These are phyloP conservation scores for Melipona beecheii DNA, from an alignment of 2,888 invertebrate species.

Conservation along the genomic window DNA sequence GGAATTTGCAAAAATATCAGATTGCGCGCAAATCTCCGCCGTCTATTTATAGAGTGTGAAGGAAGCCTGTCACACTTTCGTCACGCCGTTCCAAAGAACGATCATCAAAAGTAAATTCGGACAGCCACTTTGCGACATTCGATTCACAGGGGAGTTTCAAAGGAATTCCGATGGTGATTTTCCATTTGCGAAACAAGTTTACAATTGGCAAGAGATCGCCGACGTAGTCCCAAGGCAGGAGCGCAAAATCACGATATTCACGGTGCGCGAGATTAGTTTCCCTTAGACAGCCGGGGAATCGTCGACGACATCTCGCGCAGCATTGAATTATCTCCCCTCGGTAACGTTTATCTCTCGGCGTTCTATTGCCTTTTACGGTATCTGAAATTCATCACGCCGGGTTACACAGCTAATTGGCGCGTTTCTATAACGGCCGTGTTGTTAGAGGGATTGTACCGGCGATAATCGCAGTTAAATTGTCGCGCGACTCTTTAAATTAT, in stretches of 20 bases:
- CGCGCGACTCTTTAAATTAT: slow-evolving; percentile 67
- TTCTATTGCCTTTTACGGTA: slow-evolving; percentile 40
- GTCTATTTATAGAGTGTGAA: neutral
- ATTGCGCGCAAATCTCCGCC: neutral
- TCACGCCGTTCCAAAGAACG: neutral
- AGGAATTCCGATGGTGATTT: too few relatives aligned
- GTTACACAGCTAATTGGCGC: slow-evolving; percentile 52
- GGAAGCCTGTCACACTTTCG: neutral
- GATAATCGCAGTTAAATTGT: slow-evolving; percentile 72
- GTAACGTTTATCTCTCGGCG: slow-evolving; percentile 41
- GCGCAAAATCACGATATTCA: neutral
- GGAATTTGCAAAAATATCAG: neutral
- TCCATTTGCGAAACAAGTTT: too few relatives aligned
- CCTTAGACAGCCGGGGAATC: slow-evolving; percentile 1
- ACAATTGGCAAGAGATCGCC: neutral
- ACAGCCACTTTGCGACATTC: too few relatives aligned
- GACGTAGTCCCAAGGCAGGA: too few relatives aligned
- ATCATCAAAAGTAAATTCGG: neutral
- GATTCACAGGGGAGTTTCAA: too few relatives aligned
- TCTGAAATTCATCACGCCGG: slow-evolving; percentile 53
- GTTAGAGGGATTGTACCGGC: slow-evolving; percentile 64
- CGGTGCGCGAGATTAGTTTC: slow-evolving; percentile 17
- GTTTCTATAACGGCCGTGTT: slow-evolving; percentile 65
- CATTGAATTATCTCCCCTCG: slow-evolving; percentile 28
- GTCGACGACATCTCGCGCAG: slow-evolving; percentile 14